Base-by-base conservation (phyloP, 2,113 vertebrate genomes). In the Tonatia bakeri region DNA sequence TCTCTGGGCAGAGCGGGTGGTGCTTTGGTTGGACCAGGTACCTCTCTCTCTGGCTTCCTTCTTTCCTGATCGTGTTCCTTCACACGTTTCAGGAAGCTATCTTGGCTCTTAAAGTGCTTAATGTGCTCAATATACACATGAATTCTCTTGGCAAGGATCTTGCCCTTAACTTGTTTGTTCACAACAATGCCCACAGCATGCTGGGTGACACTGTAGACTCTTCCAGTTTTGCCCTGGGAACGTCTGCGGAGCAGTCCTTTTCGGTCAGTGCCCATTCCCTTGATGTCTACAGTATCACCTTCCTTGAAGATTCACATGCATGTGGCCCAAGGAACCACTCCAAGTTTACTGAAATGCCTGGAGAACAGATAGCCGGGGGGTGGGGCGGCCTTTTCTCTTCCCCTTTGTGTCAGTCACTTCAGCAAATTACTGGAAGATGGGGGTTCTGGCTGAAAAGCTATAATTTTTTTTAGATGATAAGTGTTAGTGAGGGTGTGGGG, bases 401-500 rank as follows among this genome's bases (percentile, higher is more conserved):
- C 36, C 19, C 36, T 38, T 38, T 38, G 65, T 70, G 20, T 38
- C 36, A 22, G 67, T 38, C 19, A 22, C 19, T 70, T 70, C 4
- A 20, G 67, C 2, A 4, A 70, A 38, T 38, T 70, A 20, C n/a
- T 69, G 65, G 65, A 36, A 69, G 65, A 69, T 69, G n/a, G n/a
- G 1, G 1, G 17, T 36, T 36, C 65, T 10, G 65, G 65, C n/a
- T 69, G 17, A 36, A 36, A 36, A 69, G 16, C 65, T 36, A 69
- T 36, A 36, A 17, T 67, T 14, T 31, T n/a, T 36, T 69, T 69
- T 20, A 20, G 36, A 67, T 7, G 7, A 11, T 15, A 50, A 26
- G 14, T 0, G 4, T 15, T 73, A 2, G 3, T 0, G 4, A 50
- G 45, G 28, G 2, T 13, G 22, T 15, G 33, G 67, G 69, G 40